These are phyloP conservation scores for Eupithecia tripunctaria DNA, from an alignment of 2,888 invertebrate genomes.

Conservation along the genomic window DNA sequence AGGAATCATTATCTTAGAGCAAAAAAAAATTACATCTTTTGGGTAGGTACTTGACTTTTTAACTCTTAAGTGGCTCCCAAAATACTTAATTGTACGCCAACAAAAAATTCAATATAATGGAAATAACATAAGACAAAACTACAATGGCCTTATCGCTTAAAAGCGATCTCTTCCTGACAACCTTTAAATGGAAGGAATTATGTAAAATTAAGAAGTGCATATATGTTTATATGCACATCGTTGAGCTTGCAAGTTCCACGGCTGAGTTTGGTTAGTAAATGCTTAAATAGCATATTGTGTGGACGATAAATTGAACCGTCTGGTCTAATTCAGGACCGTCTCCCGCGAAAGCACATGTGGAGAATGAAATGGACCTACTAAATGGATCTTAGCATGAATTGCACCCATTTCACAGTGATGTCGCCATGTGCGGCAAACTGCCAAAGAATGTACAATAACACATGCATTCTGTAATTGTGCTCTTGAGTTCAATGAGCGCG, in stretches of 20 bases:
- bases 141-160: no score
- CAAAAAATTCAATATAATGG: no score
- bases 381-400: slow-evolving; percentile 44
- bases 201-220: no score
- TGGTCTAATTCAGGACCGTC: slow-evolving; percentile 27
- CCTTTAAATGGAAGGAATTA: no score
- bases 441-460: slow-evolving; percentile 48
- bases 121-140: no score
- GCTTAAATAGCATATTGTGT: neutral
- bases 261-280: neutral
- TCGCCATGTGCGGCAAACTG: slow-evolving; percentile 54
- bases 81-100: no score
- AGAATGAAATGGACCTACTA: slow-evolving; percentile 37
- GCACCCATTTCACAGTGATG: slow-evolving; percentile 52
- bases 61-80: neutral
- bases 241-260: neutral
- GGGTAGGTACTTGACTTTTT: neutral
- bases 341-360: slow-evolving; percentile 24
- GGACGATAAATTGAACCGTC: neutral
- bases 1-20: neutral
- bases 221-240: neutral
- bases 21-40: neutral
- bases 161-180: no score
- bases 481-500: slow-evolving; percentile 50
- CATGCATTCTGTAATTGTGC: slow-evolving; percentile 50